Conservation (phyloP, 2,888 invertebrate genomes). For the Acronicta aceris region DNA sequence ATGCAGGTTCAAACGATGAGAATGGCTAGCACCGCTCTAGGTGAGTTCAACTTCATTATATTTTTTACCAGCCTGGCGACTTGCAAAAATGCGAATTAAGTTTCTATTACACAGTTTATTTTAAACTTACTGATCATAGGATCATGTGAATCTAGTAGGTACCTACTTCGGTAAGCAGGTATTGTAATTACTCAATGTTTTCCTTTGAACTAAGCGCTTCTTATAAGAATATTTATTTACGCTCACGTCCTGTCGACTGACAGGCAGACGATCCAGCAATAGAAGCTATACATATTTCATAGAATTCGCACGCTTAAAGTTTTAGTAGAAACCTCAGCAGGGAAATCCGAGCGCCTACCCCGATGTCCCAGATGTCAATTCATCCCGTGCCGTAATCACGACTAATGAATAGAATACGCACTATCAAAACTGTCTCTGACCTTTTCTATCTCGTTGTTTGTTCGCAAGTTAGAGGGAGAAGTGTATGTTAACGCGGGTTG, state of each 20-base stretch:
- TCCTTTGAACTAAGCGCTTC: slow-evolving; percentile 50
- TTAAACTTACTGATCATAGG: too few relatives aligned
- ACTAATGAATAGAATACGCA: slow-evolving; percentile 86
- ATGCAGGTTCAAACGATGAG: slow-evolving; percentile 92
- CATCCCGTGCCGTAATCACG: slow-evolving; percentile 83
- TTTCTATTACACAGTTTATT: slow-evolving; percentile 17
- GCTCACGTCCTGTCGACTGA: slow-evolving; percentile 29
- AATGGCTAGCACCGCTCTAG: slow-evolving; percentile 91
- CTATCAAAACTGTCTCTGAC: slow-evolving; percentile 74
- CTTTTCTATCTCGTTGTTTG: slow-evolving; percentile 67
- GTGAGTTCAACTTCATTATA: slow-evolving; percentile 80
- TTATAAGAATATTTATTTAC: slow-evolving; percentile 48
- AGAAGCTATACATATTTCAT: slow-evolving; percentile 73
- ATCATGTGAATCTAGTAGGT: too few relatives aligned
- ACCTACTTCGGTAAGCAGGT: too few relatives aligned
- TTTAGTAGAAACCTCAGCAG: slow-evolving; percentile 82
- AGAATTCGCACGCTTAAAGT: slow-evolving; percentile 75
- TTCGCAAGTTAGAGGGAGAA: slow-evolving; percentile 73
- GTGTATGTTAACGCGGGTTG: slow-evolving; percentile 67
- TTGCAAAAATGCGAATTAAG: slow-evolving; percentile 61
- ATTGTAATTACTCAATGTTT: too few relatives aligned
- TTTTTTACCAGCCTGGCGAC: slow-evolving; percentile 52
- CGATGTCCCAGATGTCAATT: slow-evolving; percentile 86
- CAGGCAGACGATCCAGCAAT: slow-evolving; percentile 46
- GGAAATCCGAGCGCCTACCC: slow-evolving; percentile 81